These are phyloP conservation scores for Rallus crepitans DNA, from an alignment of 2,797 vertebrate species.

Conservation along the genomic window DNA sequence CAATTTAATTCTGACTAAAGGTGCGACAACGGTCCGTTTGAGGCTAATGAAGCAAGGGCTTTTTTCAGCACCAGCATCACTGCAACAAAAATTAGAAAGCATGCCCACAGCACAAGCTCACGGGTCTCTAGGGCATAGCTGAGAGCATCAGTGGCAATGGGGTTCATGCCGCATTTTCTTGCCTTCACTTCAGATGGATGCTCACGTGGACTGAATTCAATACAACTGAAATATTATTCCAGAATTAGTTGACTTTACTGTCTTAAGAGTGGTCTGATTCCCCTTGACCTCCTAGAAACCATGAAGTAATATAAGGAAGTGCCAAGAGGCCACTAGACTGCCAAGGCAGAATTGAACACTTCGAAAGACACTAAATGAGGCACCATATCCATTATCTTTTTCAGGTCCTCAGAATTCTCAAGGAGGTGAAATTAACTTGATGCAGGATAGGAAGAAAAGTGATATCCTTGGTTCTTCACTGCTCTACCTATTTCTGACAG, in stretches of 20 bases:
- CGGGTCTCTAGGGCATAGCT: not conserved
- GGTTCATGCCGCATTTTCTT: not conserved
- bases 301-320: not conserved
- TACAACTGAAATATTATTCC: not conserved
- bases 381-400: not conserved
- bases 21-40: not conserved
- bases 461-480: not conserved
- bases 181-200: not conserved
- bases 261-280: not conserved
- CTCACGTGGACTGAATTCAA: not conserved
- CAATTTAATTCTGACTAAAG: not conserved
- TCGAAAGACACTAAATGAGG: not conserved
- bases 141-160: not conserved
- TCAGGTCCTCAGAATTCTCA: not conserved
- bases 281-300: not conserved
- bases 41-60: not conserved
- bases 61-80: not conserved
- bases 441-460: not conserved
- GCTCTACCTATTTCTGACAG: not conserved
- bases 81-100: not conserved
- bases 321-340: not conserved
- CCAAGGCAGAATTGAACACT: not conserved
- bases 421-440: not conserved
- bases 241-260: conserved; percentile 18
- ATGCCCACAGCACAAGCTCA: not conserved